Evolutionary conservation across 2,113 vertebrate genomes (phyloP).

Genomic region (Epinephelus moara): DNA sequence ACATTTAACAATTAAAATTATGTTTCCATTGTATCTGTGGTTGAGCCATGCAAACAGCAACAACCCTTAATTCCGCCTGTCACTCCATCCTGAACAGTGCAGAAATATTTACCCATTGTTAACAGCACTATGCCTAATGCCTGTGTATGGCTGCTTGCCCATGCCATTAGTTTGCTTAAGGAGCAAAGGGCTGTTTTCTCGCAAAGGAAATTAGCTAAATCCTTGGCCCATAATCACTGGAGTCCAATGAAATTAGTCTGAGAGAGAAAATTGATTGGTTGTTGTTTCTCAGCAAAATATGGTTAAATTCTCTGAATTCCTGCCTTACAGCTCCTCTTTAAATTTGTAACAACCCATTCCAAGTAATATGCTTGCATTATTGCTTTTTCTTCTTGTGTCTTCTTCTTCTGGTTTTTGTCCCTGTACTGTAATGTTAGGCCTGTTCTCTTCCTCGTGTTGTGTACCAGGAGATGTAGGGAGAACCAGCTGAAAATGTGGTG

Average conservation of each 20-base stretch:
- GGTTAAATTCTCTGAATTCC: neutral
- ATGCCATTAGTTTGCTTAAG: conserved; percentile 59
- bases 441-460: neutral
- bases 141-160: conserved; percentile 59
- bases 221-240: conserved; percentile 55
- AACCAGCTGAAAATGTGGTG: neutral
- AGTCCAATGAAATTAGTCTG: conserved; percentile 55
- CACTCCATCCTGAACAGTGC: conserved; percentile 2
- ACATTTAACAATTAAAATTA: conserved; percentile 19
- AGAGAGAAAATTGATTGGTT: conserved; percentile 51
- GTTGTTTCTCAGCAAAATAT: conserved; percentile 41
- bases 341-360: conserved; percentile 14
- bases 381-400: conserved; percentile 5
- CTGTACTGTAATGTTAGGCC: neutral
- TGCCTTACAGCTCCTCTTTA: neutral
- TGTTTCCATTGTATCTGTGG: neutral
- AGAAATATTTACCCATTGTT: conserved; percentile 44
- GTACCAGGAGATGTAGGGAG: neutral
- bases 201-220: conserved; percentile 62
- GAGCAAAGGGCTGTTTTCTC: conserved; percentile 54
- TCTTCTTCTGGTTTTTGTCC: neutral
- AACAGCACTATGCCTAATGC: conserved; percentile 29
- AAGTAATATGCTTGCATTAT: conserved; percentile 9
- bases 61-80: conserved; percentile 16
- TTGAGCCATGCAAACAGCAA: neutral